Base-by-base conservation (phyloP, 37 sponge, comb jelly and placozoan genomes). In the Dysidea cf. avara region DNA sequence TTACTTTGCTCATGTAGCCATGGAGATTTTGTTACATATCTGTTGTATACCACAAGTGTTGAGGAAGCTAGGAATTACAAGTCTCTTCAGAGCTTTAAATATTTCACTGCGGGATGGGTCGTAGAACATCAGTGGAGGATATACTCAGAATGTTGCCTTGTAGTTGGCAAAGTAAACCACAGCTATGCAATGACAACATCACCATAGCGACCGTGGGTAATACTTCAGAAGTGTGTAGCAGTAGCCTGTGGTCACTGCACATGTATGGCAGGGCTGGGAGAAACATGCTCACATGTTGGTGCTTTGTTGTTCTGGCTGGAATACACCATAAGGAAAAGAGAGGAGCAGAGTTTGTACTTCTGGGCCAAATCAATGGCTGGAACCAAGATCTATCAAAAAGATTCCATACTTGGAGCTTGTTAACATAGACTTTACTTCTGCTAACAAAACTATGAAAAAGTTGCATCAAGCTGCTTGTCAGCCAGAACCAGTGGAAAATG, bases 231-330 rank as follows among this genome's bases (percentile, higher is more conserved):
- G n/a, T n/a, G n/a, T 71, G 71, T 53, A n/a, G 32, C 30, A 21
- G 71, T 71, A 13, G 53, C n/a, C 14, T 71, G 71, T 54, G 71
- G 71, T n/a, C 69, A 78, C n/a, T 60, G 64, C 26, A 34, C 60
- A 17, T 68, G 69, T 30, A 78, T 78, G 79, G 79, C n/a, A n/a
- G n/a, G n/a, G n/a, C n/a, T n/a, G n/a, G n/a, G n/a, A n/a, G n/a
- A n/a, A n/a, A n/a, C n/a, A n/a, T 78, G 79, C 57, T 68, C 69
- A 54, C 67, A 77, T 39, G 58, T 77, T 53, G 66, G 66, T 16
- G 71, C 71, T 29, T 40, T 80, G 18, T 71, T 80, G 14, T 70
- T 36, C 48, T 59, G 54, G 36, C 37, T 70, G 12, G 80, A 80
- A 28, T n/a, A 34, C 61, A 34, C 24, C 56, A 7, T 2, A 24